Conservation (phyloP, 2,113 vertebrate genomes). For the Taxidea taxus region DNA sequence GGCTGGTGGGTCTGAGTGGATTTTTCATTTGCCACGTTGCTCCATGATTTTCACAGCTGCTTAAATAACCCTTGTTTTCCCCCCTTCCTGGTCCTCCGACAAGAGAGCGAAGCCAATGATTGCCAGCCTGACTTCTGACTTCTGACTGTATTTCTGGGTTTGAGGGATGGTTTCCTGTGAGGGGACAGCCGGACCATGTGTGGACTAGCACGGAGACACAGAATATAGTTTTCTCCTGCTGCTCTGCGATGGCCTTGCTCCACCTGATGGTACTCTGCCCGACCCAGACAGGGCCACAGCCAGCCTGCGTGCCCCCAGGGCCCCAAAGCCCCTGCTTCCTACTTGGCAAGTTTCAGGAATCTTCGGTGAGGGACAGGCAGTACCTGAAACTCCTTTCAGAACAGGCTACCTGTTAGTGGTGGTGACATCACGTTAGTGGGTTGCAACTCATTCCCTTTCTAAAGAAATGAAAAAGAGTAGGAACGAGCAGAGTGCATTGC, state of each 20-base stretch:
- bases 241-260: not conserved
- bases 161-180: not conserved
- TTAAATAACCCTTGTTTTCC: not conserved
- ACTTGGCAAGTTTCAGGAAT: not conserved
- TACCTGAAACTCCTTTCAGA: not conserved
- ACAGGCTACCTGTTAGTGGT: not conserved
- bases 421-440: not conserved
- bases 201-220: not conserved
- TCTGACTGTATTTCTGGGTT: not conserved
- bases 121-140: not conserved
- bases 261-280: not conserved
- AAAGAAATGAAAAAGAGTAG: not conserved
- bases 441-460: not conserved
- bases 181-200: not conserved
- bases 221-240: not conserved
- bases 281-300: not conserved
- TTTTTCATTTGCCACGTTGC: constrained; percentile 39
- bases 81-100: not conserved
- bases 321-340: not conserved
- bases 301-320: not conserved
- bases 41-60: constrained; percentile 34
- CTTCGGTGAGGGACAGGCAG: not conserved
- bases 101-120: not conserved
- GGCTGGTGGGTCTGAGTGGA: constrained; percentile 11
- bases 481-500: not conserved